Evolutionary conservation across 2,888 invertebrate species (phyloP).

Genomic region (Drosophila nr. medialis): DNA sequence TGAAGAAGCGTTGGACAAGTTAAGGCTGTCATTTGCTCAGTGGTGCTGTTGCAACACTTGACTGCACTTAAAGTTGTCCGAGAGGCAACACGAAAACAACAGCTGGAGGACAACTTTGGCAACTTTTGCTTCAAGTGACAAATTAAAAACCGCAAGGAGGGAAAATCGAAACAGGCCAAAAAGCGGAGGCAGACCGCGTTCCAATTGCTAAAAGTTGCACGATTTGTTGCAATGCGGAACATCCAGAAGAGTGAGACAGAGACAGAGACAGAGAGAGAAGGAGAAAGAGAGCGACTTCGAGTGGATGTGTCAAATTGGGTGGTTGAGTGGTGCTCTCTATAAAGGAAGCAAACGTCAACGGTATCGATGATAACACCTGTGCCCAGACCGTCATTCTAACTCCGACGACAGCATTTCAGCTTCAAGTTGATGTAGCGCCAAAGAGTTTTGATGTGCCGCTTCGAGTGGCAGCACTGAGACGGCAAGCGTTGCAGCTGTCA

Average conservation of each 20-base stretch:
- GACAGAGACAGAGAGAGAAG: not conserved
- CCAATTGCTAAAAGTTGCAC: conserved; percentile 71
- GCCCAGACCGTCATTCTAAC: conserved; percentile 46
- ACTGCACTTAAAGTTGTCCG: conserved; percentile 71
- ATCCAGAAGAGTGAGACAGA: not conserved
- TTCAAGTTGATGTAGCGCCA: conserved; percentile 62
- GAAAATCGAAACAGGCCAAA: conserved; percentile 41
- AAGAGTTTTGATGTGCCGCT: conserved; percentile 74
- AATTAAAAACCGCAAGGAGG: conserved; percentile 70
- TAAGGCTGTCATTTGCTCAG: conserved; percentile 29
- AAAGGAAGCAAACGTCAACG: conserved; percentile 72
- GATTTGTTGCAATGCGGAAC: conserved; percentile 63
- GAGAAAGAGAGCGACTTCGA: conserved; percentile 2
- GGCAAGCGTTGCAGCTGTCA: conserved; percentile 68
- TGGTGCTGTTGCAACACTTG: conserved; percentile 54
- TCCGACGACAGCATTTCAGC: conserved; percentile 73
- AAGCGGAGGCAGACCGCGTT: conserved; percentile 35
- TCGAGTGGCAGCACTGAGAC: conserved; percentile 66
- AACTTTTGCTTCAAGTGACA: conserved; percentile 80
- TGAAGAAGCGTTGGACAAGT: not conserved
- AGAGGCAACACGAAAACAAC: conserved; percentile 36
- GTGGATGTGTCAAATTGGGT: conserved; percentile 33
- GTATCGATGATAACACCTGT: conserved; percentile 78
- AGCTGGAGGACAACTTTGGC: conserved; percentile 67
- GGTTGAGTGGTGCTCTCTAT: conserved; percentile 27